Percentiles rank a stretch among this genome's conserved stretches.
These are phyloP conservation scores for Ctenomys sociabilis DNA, from an alignment of 2,113 vertebrate species.

Conservation along the genomic window DNA sequence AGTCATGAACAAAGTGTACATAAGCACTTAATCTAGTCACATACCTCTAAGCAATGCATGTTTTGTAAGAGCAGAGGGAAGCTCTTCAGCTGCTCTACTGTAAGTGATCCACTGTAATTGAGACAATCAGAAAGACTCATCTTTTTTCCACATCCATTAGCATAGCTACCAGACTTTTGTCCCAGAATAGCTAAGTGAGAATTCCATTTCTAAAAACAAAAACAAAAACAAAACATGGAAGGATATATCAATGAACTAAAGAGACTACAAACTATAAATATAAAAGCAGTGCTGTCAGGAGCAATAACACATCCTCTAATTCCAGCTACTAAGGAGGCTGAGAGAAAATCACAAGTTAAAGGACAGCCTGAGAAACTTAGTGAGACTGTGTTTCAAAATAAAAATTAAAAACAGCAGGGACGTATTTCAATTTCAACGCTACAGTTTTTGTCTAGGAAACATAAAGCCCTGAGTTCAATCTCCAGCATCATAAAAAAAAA, in stretches of 20 bases:
- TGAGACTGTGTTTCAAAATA: not conserved
- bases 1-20: conserved; percentile 12
- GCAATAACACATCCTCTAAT: not conserved
- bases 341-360: not conserved
- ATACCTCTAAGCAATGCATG: conserved; percentile 92
- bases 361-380: not conserved
- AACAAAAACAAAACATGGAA: conserved; percentile 55
- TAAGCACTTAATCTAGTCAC: conserved; percentile 57
- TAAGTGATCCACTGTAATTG: conserved; percentile 73
- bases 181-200: conserved; percentile 83
- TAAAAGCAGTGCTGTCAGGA: not conserved
- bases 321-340: not conserved
- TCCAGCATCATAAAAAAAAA: not conserved
- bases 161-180: conserved; percentile 54
- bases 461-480: not conserved
- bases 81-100: conserved; percentile 89
- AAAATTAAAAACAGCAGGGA: not conserved
- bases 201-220: conserved; percentile 88
- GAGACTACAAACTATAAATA: conserved; percentile 35
- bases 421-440: not conserved
- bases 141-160: not conserved
- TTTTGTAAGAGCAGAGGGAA: conserved; percentile 93
- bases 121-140: not conserved
- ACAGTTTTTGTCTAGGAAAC: not conserved
- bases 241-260: conserved; percentile 12